Conservation (phyloP, 2,797 vertebrate genomes). For the Prunella strophiata region DNA sequence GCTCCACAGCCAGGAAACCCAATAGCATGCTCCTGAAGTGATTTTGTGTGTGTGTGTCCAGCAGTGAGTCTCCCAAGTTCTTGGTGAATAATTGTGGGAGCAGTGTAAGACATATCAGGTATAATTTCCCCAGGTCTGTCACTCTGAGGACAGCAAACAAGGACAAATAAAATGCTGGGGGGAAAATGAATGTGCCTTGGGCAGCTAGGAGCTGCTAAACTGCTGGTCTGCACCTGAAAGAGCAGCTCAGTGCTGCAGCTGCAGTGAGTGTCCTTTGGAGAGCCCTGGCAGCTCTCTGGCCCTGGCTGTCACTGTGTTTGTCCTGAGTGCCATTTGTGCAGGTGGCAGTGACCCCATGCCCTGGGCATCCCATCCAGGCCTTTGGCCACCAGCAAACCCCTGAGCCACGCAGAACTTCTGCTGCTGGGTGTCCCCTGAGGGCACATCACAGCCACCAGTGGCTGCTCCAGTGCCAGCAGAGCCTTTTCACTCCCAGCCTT, state of each 20-base stretch:
- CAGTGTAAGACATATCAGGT: not conserved
- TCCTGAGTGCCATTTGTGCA: not conserved
- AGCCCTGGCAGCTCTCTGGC: not conserved
- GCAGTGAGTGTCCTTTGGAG: not conserved
- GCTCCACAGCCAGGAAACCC: not conserved
- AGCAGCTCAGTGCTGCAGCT: accelerated
- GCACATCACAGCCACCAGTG: not conserved
- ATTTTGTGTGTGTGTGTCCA: not conserved
- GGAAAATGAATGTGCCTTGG: not conserved
- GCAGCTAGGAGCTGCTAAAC: not conserved
- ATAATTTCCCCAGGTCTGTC: not conserved
- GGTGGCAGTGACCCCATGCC: not conserved
- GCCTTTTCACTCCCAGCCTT: accelerated
- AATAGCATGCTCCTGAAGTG: not conserved
- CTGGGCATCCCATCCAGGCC: not conserved
- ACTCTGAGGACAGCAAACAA: not conserved
- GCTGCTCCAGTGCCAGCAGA: not conserved
- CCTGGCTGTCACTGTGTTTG: not conserved
- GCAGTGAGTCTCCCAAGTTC: not conserved
- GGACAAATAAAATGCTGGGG: not conserved
- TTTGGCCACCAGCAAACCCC: accelerated
- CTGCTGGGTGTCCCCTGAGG: not conserved
- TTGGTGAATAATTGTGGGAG: not conserved
- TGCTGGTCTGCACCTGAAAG: not conserved
- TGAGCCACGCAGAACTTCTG: accelerated